phyloP scores from a whole-genome alignment of 2,888 invertebrate genomes.

The Ischnura elegans region DNA sequence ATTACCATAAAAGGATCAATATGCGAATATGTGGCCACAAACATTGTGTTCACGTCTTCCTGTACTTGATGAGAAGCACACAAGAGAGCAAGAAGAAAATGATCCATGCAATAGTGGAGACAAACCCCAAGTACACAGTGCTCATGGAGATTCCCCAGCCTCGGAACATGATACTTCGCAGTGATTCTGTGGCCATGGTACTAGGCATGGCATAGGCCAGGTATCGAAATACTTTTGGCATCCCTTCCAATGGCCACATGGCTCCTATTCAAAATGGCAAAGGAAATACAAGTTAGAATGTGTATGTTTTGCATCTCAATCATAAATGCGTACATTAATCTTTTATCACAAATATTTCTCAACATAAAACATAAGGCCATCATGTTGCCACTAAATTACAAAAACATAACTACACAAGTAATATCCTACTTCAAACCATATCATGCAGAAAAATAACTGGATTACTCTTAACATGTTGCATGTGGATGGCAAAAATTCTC shows the following conservation, averaged over 20 bases:
- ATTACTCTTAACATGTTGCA: too few species aligned
- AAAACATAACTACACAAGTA: too few species aligned
- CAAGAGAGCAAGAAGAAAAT: conserved; percentile 32
- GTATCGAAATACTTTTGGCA: conserved; percentile 77
- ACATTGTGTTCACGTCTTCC: background rate
- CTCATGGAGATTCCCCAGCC: conserved; percentile 36
- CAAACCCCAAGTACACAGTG: conserved; percentile 38
- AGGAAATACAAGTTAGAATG: background rate
- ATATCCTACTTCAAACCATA: too few species aligned
- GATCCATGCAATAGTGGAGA: conserved; percentile 55
- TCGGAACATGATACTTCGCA: conserved; percentile 48
- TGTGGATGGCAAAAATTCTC: too few species aligned
- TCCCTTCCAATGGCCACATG: conserved; percentile 86
- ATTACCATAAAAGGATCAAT: background rate
- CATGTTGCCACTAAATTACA: too few species aligned
- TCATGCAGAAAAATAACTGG: too few species aligned
- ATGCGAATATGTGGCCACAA: background rate
- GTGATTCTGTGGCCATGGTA: conserved; percentile 54
- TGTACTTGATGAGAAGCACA: background rate
- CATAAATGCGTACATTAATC: too few species aligned
- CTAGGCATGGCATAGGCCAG: conserved; percentile 48
- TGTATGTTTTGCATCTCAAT: too few species aligned
- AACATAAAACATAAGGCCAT: background rate
- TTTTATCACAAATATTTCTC: too few species aligned
- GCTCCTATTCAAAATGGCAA: conserved; percentile 78